phyloP scores from a whole-genome alignment of 2,113 vertebrate species.

The Balaeniceps rex region DNA sequence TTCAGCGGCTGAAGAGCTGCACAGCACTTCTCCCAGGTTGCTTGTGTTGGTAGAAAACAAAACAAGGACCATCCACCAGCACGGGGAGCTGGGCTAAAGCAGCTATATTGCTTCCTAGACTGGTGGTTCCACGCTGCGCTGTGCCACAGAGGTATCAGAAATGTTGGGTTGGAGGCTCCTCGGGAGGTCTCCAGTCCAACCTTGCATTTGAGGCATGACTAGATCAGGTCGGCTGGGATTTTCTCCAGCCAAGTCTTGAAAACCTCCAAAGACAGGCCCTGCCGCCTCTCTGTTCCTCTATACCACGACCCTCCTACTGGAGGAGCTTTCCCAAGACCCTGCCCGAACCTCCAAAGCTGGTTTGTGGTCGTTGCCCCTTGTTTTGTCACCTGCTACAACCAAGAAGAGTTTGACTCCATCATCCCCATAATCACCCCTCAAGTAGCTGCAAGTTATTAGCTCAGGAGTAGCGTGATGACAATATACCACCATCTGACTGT shows the following conservation, averaged over 20 bases:
- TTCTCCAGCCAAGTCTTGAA: not conserved
- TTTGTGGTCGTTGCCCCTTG: not conserved
- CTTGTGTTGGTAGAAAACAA: not conserved
- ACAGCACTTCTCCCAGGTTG: not conserved
- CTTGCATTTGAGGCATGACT: not conserved
- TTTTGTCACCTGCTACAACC: not conserved
- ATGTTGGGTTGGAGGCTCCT: not conserved
- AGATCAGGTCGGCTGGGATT: not conserved
- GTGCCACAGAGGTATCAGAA: not conserved
- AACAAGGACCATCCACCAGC: not conserved
- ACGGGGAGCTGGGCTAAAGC: not conserved
- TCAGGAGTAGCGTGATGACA: not conserved
- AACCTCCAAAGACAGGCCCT: not conserved
- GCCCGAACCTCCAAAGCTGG: not conserved
- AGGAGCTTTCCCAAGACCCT: not conserved
- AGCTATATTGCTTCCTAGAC: not conserved
- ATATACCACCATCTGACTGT: not conserved
- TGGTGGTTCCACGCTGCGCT: accelerated
- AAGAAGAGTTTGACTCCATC: not conserved
- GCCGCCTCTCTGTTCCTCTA: not conserved
- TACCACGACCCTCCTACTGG: not conserved
- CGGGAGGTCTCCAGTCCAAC: not conserved
- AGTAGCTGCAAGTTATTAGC: not conserved
- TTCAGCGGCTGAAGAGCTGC: not conserved
- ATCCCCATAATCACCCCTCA: not conserved